Evolutionary conservation across 2,113 vertebrate species (phyloP), one percentile per base, ranked within the genome.

Genomic region (Scartelaos histophorus): DNA sequence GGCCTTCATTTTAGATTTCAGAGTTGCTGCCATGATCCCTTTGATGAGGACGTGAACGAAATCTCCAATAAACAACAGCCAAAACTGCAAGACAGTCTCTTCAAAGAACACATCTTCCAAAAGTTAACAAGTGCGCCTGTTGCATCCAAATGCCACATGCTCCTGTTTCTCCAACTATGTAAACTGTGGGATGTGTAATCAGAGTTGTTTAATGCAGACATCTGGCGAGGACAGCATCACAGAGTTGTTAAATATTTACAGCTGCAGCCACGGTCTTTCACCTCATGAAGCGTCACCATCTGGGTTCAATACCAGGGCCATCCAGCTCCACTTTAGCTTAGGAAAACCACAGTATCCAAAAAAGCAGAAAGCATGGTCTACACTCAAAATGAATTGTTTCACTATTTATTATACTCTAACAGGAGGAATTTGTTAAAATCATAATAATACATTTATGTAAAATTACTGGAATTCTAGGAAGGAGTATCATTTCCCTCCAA

Each of bases 131-230:
- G 90, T 89, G 91, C 79, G 85, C 85, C 87, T 66, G 71, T 84
- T 81, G 82, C 76, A 62, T 90, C 89, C 86, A 80, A 87, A 85
- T 82, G 88, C 89, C 91, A 92, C 88, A 92, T 91, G 92, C 93
- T 94, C 90, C 93, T 83, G 93, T 94, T 93, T 92, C 92, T 91
- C 78, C 89, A 89, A 91, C 92, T 91, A 91, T 92, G 92, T 93
- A 93, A 92, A 94, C 92, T 94, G 91, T 85, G 92, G 92, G 89
- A 87, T 92, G 88, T 90, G 92, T 93, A 94, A 94, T 94, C 93
- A 94, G 88, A 91, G 90, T 92, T 94, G 92, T 93, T 94, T 93
- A 93, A 93, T 89, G 83, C 89, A 87, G 89, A 92, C 92, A 94
- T 93, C 92, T 93, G 93, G 91, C 78, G 76, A 62, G 79, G 88